Evolutionary conservation across 2,113 vertebrate species (phyloP).

Genomic region (Orientallactaga bullata): DNA sequence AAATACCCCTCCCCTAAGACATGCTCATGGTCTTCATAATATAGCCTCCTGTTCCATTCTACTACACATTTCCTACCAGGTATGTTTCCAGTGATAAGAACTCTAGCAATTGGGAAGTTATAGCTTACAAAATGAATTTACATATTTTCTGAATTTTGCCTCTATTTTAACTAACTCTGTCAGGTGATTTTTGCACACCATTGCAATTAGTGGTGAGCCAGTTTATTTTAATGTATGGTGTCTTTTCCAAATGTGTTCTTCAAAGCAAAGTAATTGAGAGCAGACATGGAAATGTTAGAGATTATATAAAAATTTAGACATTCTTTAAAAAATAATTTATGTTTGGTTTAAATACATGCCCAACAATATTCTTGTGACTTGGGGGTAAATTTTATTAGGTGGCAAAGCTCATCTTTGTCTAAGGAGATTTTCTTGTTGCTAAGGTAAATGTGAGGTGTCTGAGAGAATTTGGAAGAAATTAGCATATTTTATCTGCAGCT

Average conservation of each 20-base stretch:
- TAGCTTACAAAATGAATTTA: not conserved
- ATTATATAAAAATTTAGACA: constrained; percentile 2
- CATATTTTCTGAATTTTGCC: not conserved
- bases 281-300: not conserved
- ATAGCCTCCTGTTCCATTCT: not conserved
- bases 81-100: not conserved
- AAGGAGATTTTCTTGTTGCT: not conserved
- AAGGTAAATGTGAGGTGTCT: not conserved
- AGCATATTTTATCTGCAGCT: not conserved
- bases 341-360: not conserved
- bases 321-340: not conserved
- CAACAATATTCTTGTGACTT: too few species aligned
- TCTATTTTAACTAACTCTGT: not conserved
- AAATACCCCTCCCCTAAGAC: not conserved
- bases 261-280: not conserved
- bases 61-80: not conserved
- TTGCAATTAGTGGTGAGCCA: not conserved
- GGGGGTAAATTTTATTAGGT: not conserved
- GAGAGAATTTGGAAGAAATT: not conserved
- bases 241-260: constrained; percentile 38
- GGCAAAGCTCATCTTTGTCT: not conserved
- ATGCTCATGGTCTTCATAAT: not conserved
- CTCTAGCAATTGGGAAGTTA: not conserved
- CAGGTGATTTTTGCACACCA: not conserved
- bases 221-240: not conserved